These are phyloP conservation scores for Drosophila equinoxialis DNA, from an alignment of 1,140 invertebrate genomes.

Conservation along the genomic window DNA sequence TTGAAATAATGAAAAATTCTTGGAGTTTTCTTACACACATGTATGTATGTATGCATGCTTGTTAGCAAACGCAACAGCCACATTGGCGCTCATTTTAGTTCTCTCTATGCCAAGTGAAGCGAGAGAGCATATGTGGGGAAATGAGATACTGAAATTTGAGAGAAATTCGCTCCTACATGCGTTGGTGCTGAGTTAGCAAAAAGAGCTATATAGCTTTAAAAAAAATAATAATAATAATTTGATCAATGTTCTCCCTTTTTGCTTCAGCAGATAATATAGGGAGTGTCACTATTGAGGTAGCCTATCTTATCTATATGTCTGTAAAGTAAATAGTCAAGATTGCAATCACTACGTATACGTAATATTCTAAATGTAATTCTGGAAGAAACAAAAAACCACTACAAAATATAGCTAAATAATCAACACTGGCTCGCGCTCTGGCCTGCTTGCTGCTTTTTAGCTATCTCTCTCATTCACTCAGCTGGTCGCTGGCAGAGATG, in stretches of 20 bases:
- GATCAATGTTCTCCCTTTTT: background rate
- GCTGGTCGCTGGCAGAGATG: background rate
- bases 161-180: background rate
- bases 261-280: too few species aligned
- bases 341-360: background rate
- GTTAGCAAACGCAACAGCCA: constrained; percentile 14
- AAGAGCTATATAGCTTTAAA: background rate
- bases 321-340: too few species aligned
- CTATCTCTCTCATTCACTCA: constrained; percentile 16
- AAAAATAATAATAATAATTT: background rate
- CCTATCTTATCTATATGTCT: too few species aligned
- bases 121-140: constrained; percentile 3
- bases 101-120: background rate
- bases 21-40: constrained; percentile 3
- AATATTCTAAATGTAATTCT: background rate
- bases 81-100: background rate
- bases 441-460: constrained; percentile 4
- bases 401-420: background rate
- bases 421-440: constrained; percentile 28
- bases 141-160: constrained; percentile 4
- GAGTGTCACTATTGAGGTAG: too few species aligned
- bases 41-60: too few species aligned
- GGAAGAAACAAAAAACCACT: background rate
- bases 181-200: background rate
- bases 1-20: constrained; percentile 55